A percentile compares a stretch with the other conserved stretches of the same genome.
These are phyloP conservation scores for Mirounga angustirostris DNA, from an alignment of 2,113 vertebrate species.

Conservation along the genomic window DNA sequence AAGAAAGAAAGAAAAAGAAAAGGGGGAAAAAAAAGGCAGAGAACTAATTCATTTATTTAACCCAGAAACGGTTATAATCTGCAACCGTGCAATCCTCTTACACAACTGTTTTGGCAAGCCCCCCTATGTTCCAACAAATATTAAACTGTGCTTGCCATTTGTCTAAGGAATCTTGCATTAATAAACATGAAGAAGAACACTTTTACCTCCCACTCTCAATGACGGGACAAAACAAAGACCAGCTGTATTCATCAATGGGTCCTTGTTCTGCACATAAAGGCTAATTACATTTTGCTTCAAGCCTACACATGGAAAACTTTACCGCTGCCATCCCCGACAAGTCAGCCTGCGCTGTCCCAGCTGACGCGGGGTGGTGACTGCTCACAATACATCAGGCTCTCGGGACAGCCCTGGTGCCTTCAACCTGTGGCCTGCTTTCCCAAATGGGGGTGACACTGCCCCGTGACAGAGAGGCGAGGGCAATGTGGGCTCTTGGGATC, in stretches of 20 bases:
- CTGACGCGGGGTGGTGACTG: constrained; percentile 82
- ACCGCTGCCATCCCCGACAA: constrained; percentile 86
- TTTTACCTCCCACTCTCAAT: constrained; percentile 92
- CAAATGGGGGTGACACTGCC: background rate
- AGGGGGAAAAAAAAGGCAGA: constrained; percentile 75
- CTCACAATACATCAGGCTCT: constrained; percentile 68
- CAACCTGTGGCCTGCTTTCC: background rate
- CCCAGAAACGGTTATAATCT: constrained; percentile 85
- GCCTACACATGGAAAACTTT: constrained; percentile 94
- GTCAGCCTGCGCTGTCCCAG: constrained; percentile 86
- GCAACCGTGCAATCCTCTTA: constrained; percentile 87
- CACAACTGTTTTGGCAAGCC: constrained; percentile 90
- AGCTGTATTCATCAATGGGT: constrained; percentile 95
- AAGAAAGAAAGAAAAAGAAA: background rate
- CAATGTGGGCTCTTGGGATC: background rate
- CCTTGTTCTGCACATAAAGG: constrained; percentile 94
- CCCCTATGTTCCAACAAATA: constrained; percentile 88
- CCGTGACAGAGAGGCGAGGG: background rate
- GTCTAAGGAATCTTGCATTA: constrained; percentile 92
- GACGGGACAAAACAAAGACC: constrained; percentile 92
- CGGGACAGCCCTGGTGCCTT: constrained; percentile 77
- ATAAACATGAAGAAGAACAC: constrained; percentile 93
- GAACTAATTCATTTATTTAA: constrained; percentile 88
- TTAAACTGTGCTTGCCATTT: constrained; percentile 91
- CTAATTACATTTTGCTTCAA: constrained; percentile 94